phyloP scores from a whole-genome alignment of 2,888 invertebrate genomes.

The Epistrophella euchroma region DNA sequence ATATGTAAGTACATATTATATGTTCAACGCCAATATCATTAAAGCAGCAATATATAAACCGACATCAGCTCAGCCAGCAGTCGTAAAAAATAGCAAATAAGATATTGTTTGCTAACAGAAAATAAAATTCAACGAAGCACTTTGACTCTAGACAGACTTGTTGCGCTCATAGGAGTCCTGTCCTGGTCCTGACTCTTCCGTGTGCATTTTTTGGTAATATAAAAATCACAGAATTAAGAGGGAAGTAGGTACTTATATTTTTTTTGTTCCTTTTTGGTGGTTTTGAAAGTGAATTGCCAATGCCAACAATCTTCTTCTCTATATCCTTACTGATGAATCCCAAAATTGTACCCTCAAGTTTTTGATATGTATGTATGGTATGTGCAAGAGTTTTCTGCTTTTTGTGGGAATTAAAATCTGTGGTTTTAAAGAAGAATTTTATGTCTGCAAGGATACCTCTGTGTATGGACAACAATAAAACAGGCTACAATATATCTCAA shows the following conservation, averaged over 20 bases:
- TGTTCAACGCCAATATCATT: background rate
- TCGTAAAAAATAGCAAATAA: background rate
- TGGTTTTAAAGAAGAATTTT: background rate
- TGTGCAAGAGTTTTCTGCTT: background rate
- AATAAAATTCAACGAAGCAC: conserved; percentile 16
- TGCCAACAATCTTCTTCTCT: background rate
- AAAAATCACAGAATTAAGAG: conserved; percentile 8
- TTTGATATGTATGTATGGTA: background rate
- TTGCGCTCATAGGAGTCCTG: conserved; percentile 5
- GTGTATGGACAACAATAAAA: background rate
- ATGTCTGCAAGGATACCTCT: background rate
- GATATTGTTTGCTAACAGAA: conserved; percentile 1
- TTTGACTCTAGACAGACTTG: background rate
- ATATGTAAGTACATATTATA: background rate
- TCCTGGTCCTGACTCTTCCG: background rate
- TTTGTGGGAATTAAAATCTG: background rate
- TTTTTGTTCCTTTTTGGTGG: background rate
- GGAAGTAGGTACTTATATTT: background rate
- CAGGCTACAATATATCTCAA: no score
- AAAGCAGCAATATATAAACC: background rate
- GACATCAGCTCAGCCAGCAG: background rate
- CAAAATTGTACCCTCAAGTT: background rate
- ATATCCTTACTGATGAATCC: background rate
- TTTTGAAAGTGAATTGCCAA: background rate
- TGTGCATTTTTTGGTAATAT: background rate